Percentiles rank a stretch among this genome's conserved stretches.
phyloP scores from a whole-genome alignment of 2,113 vertebrate species.

The Gopherus flavomarginatus region DNA sequence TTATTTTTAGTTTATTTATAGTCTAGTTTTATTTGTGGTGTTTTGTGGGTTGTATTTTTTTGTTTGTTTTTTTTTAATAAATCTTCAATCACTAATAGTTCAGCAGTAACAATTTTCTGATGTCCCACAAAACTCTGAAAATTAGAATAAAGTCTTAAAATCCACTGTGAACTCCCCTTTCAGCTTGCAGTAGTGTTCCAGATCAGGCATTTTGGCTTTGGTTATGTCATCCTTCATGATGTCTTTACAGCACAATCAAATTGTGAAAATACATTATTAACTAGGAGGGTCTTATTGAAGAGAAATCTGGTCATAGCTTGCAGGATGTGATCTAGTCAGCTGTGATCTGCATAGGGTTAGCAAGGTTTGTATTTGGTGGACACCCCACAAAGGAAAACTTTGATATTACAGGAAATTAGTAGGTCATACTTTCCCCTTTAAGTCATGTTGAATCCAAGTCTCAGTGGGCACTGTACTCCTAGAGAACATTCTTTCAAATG shows the following conservation, averaged over 20 bases:
- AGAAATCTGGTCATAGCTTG: not conserved
- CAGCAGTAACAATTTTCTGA: not conserved
- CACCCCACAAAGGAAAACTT: not conserved
- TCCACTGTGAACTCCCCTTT: fast-evolving
- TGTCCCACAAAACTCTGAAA: not conserved
- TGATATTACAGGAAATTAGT: not conserved
- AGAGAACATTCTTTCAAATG: not conserved
- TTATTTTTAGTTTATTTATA: not conserved
- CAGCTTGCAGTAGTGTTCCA: not conserved
- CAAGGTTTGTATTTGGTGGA: not conserved
- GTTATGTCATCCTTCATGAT: not conserved
- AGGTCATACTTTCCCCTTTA: not conserved
- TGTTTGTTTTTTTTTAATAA: not conserved
- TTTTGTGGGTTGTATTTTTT: not conserved
- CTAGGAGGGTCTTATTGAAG: not conserved
- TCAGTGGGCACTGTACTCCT: not conserved
- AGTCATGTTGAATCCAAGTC: not conserved
- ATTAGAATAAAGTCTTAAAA: not conserved
- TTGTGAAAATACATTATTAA: not conserved
- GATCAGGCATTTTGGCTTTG: not conserved
- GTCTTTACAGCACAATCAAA: not conserved
- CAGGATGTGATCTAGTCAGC: not conserved
- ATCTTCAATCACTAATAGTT: not conserved
- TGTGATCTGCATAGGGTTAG: not conserved
- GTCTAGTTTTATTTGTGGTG: not conserved